Base-by-base conservation (phyloP, 1,140 invertebrate genomes). In the Drosophila persimilis region DNA sequence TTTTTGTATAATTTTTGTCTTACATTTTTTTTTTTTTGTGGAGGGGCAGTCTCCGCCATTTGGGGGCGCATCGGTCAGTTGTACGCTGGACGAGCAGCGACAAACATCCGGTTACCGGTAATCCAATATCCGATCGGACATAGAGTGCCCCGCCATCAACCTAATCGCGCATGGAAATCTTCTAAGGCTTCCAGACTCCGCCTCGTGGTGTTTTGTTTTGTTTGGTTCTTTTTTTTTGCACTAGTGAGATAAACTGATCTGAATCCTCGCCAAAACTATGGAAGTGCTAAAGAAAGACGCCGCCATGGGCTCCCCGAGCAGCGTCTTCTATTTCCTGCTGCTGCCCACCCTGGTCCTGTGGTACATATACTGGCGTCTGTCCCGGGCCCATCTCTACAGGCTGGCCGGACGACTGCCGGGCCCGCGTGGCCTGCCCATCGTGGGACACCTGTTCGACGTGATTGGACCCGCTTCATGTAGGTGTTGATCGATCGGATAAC, bases 401-500 rank as follows among this genome's bases (percentile, higher is more conserved):
- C 90, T 96, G 41, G 95, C 95, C 0, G 94, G 93, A 2, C 95
- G 95, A 78, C 77, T 97, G 22, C 94, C 94, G 3, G 96, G 96
- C 74, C 95, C 95, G 0, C 77, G 90, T 3, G 95, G 95, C 8
- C 91, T 93, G 6, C 96, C 96, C 0, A 55, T 96, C 0, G 69
- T 96, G 35, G 95, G 95, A 69, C 96, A 95, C 69, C 94, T 95
- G 13, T 91, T 95, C 6, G 94, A 96, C 65, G 94, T 96, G 46
- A 91, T 94, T 3, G 95, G 95, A 78, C 93, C 93, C 44, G 93
- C 95, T 57, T 91, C 89, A 56, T 89, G 89, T 91, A 90, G 63
- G 86, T 89, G 11, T 20, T 11, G 1, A 48, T 17, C n/a, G 7
- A 24, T 9, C 9, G 8, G 31, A 8, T 20, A 20, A 20, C 20